Evolutionary conservation across 2,888 invertebrate genomes (phyloP).

Genomic region (Idaea biselata): DNA sequence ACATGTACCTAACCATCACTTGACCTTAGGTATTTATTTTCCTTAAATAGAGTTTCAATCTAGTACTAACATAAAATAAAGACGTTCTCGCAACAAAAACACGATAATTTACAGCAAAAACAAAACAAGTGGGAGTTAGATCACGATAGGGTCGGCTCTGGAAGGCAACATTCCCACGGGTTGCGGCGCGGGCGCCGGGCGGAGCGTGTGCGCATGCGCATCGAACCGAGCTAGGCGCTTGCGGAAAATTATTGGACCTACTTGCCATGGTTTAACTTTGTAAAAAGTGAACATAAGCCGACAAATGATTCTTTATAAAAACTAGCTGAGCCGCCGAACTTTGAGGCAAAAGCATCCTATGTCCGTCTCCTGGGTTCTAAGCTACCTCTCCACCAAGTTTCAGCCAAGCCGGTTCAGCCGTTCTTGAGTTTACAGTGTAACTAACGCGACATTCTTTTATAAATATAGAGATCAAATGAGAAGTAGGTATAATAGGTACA

Average conservation of each 20-base stretch:
- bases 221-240: background rate
- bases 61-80: background rate
- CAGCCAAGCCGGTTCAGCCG: too few species aligned
- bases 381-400: too few species aligned
- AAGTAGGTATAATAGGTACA: too few species aligned
- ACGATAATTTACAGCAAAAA: background rate
- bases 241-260: background rate
- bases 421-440: too few species aligned
- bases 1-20: too few species aligned
- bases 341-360: too few species aligned
- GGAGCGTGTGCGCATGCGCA: background rate
- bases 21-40: background rate
- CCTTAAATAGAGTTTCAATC: background rate
- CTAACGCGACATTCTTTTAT: too few species aligned
- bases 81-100: background rate
- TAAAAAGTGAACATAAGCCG: background rate
- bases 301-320: background rate
- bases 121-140: constrained; percentile 1
- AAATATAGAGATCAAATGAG: too few species aligned
- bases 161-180: background rate
- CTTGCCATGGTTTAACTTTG: background rate
- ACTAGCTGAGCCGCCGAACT: too few species aligned
- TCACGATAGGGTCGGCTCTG: background rate
- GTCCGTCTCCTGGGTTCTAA: too few species aligned
- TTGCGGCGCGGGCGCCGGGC: background rate